Conservation (phyloP, 2,797 vertebrate genomes). For the Scolopax rusticola region DNA sequence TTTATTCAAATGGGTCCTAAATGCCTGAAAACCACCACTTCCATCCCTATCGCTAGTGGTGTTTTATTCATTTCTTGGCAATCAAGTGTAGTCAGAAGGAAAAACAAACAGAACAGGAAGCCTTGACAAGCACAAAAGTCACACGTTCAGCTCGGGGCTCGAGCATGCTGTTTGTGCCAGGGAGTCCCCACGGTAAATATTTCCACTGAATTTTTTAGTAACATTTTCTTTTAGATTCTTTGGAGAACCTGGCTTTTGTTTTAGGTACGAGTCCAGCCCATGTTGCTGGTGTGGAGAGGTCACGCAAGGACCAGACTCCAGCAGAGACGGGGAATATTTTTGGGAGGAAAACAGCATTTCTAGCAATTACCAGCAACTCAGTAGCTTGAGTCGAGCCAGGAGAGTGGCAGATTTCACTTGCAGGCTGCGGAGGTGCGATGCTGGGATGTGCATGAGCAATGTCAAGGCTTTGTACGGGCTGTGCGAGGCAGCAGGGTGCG, state of each 20-base stretch:
- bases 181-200: slow-evolving; percentile 18
- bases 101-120: slow-evolving; percentile 76
- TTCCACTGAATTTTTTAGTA: slow-evolving; percentile 30
- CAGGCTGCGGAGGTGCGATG: fast-evolving
- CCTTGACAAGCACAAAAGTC: slow-evolving; percentile 55
- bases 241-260: slow-evolving; percentile 46
- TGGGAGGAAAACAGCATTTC: background rate
- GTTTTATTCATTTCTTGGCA: slow-evolving; percentile 66
- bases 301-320: background rate
- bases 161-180: background rate
- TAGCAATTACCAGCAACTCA: background rate
- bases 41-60: background rate
- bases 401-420: background rate
- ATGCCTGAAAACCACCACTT: background rate
- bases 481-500: fast-evolving
- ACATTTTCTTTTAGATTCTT: slow-evolving; percentile 15
- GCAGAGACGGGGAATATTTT: background rate
- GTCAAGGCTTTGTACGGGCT: background rate
- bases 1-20: background rate
- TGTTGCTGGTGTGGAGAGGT: background rate
- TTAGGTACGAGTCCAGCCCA: background rate
- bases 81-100: slow-evolving; percentile 64
- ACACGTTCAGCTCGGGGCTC: background rate
- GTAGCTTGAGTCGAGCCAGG: background rate
- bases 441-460: background rate